Base-by-base conservation (phyloP, 2,797 vertebrate species). In the Haliaeetus vocifer region DNA sequence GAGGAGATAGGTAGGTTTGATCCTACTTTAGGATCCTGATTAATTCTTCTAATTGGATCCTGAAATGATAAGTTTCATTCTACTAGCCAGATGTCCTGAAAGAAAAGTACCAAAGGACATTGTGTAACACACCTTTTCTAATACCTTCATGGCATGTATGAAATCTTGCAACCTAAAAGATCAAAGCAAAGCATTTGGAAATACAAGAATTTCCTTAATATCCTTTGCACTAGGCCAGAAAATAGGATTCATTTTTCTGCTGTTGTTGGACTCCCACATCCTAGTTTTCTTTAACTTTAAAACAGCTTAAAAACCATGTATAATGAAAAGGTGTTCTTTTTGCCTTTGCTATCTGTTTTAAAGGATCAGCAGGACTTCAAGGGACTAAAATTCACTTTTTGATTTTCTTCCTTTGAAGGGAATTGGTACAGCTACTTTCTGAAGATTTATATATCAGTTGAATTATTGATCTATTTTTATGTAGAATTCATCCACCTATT, bases 391-490 rank as follows among this genome's bases (percentile, higher is more conserved):
- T 84, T 94, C 95, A 86, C 70, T 86, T 89, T 96, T 74, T 97
- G 86, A 93, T 96, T 96, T 91, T 56, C 35, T 86, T 62, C 70
- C 87, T 97, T 96, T 96, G 89, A 96, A 96, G 82, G 40, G 90
- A 89, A 93, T 96, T 58, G 79, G 86, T 89, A 37, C 84, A 90
- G 92, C 63, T 75, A 58, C 84, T 95, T 96, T 79, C 92, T 95
- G 96, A 91, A 94, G 90, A 66, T 86, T 87, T 88, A 52, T 93
- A 47, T 94, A 81, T 77, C 92, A 72, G 59, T 92, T 91, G 90
- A 93, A 72, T 95, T 96, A 96, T 9, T 96, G 94, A 96, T 96
- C 96, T 96, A 94, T 95, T 95, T 97, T 95, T 92, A 62, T 81
- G 75, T 86, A 38, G 94, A 83, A 94, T 90, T 91, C 84, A 55